Conservation (phyloP, 2,797 vertebrate species). For the Chloroceryle amazona region DNA sequence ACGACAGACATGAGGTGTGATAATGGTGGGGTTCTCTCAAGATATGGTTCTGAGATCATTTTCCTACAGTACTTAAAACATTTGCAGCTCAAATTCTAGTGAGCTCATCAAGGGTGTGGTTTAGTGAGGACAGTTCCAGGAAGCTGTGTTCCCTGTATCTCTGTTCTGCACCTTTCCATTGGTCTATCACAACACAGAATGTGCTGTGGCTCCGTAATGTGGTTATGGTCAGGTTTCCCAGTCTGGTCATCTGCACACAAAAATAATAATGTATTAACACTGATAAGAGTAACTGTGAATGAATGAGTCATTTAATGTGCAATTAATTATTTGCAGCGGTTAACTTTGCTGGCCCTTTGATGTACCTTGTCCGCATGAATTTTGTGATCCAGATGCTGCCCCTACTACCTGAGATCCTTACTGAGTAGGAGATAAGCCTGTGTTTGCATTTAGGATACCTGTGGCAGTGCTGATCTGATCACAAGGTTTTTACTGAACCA, state of each 20-base stretch:
- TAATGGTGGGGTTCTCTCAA: background rate
- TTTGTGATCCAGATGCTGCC: background rate
- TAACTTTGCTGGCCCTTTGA: background rate
- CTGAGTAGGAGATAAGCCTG: background rate
- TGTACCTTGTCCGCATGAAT: background rate
- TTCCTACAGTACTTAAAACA: background rate
- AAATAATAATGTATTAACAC: background rate
- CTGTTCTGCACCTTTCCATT: background rate
- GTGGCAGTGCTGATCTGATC: constrained; percentile 10
- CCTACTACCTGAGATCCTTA: background rate
- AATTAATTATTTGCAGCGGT: background rate
- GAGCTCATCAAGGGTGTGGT: background rate
- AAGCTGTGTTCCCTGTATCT: rapidly evolving
- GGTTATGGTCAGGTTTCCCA: background rate
- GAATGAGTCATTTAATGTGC: background rate
- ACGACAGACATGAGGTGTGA: background rate
- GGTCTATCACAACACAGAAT: no score
- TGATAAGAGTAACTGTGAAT: background rate
- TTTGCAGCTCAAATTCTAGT: no score
- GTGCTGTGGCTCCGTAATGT: background rate
- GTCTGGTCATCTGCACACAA: background rate
- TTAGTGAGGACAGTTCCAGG: background rate
- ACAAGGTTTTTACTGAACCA: background rate
- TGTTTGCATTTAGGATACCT: background rate
- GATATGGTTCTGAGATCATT: background rate